Evolutionary conservation across 2,888 invertebrate genomes (phyloP).

Genomic region (Cyaniris semiargus): DNA sequence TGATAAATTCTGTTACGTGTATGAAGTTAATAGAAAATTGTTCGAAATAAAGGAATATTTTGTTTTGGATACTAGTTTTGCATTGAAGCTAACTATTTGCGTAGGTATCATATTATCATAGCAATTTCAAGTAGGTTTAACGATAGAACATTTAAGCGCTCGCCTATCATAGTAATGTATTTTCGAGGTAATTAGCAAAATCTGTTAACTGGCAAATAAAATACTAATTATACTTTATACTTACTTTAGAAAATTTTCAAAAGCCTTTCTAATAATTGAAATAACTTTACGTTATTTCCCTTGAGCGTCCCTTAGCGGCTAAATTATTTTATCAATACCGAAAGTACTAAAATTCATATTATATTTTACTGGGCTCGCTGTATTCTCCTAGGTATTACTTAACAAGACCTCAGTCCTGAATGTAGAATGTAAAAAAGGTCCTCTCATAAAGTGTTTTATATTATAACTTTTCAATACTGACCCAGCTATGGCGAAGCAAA

Average conservation of each 20-base stretch:
- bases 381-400: constrained; percentile 14
- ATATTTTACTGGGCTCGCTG: background rate
- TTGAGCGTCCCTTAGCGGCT: background rate
- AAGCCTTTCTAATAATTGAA: background rate
- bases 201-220: background rate
- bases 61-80: background rate
- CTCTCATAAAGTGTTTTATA: no score
- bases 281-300: constrained; percentile 2
- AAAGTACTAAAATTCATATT: background rate
- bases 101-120: background rate
- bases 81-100: background rate
- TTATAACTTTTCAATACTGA: no score
- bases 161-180: no score
- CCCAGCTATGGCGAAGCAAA: no score
- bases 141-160: background rate
- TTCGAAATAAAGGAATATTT: background rate
- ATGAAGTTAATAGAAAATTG: constrained; percentile 12
- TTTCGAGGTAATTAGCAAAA: background rate
- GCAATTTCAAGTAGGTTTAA: background rate
- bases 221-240: background rate
- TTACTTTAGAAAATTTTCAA: background rate
- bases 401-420: background rate
- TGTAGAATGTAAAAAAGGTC: background rate
- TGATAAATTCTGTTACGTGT: constrained; percentile 18
- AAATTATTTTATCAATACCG: constrained; percentile 9